These are phyloP conservation scores for Tuberolachnus salignus DNA, from an alignment of 2,888 invertebrate species.

Conservation along the genomic window DNA sequence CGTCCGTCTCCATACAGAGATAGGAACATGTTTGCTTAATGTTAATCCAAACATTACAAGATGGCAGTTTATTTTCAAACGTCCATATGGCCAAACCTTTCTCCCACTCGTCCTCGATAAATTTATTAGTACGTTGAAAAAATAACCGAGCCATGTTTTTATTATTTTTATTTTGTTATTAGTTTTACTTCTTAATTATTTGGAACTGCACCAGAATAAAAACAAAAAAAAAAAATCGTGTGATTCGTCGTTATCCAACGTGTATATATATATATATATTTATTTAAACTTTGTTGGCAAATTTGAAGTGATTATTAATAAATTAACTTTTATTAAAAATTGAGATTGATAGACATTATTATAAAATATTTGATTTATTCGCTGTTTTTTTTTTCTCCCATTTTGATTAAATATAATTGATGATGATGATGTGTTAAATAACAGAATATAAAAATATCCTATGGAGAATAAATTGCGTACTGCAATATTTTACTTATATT, in stretches of 20 bases:
- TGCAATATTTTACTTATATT: neutral
- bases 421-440: neutral
- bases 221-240: slow-evolving; percentile 6
- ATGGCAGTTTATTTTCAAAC: slow-evolving; percentile 31
- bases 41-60: slow-evolving; percentile 22
- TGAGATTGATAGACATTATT: neutral
- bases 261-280: neutral
- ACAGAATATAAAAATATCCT: neutral
- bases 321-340: slow-evolving; percentile 5
- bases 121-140: slow-evolving; percentile 2
- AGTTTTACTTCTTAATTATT: slow-evolving; percentile 17
- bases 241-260: neutral
- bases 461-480: neutral
- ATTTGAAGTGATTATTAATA: slow-evolving; percentile 24
- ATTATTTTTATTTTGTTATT: slow-evolving; percentile 15
- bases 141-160: neutral
- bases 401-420: neutral
- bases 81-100: slow-evolving; percentile 31
- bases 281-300: slow-evolving; percentile 8
- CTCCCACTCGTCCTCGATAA: neutral
- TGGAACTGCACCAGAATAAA: slow-evolving; percentile 3
- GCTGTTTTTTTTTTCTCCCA: neutral
- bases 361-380: neutral
- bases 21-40: neutral
- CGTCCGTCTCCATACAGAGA: neutral